Evolutionary conservation across 1,140 invertebrate species (phyloP).

Genomic region (Apis florea): DNA sequence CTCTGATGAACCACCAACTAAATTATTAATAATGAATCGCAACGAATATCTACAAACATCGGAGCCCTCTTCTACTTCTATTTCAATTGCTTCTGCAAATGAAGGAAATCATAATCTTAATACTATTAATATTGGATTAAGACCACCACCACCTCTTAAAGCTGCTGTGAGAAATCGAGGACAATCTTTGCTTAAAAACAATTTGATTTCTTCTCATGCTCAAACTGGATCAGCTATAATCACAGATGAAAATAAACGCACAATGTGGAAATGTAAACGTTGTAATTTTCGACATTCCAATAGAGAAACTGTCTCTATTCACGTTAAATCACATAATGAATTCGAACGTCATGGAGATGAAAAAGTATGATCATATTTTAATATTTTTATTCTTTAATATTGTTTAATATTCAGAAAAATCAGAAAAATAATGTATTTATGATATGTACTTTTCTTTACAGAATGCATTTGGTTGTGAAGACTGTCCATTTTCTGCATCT

Average conservation of each 20-base stretch:
- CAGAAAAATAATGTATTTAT: neutral
- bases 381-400: neutral
- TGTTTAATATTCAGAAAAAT: neutral
- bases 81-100: constrained; percentile 17
- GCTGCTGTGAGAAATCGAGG: constrained; percentile 66
- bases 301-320: constrained; percentile 84
- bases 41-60: constrained; percentile 59
- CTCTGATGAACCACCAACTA: constrained; percentile 65
- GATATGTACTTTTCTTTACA: constrained; percentile 11
- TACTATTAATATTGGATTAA: constrained; percentile 47
- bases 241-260: constrained; percentile 80
- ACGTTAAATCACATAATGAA: constrained; percentile 85
- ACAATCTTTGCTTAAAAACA: constrained; percentile 74
- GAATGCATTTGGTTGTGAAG: constrained; percentile 81
- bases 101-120: constrained; percentile 50
- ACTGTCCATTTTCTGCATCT: constrained; percentile 88
- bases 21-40: constrained; percentile 64
- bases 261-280: constrained; percentile 90
- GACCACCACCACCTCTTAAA: constrained; percentile 71
- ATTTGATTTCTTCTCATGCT: constrained; percentile 52
- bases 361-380: constrained; percentile 53
- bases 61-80: constrained; percentile 40
- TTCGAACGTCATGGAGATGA: constrained; percentile 51
- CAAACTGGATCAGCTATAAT: constrained; percentile 25
- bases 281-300: constrained; percentile 88